Evolutionary conservation across 2,888 invertebrate genomes (phyloP).

Genomic region (Tribolium freemani): DNA sequence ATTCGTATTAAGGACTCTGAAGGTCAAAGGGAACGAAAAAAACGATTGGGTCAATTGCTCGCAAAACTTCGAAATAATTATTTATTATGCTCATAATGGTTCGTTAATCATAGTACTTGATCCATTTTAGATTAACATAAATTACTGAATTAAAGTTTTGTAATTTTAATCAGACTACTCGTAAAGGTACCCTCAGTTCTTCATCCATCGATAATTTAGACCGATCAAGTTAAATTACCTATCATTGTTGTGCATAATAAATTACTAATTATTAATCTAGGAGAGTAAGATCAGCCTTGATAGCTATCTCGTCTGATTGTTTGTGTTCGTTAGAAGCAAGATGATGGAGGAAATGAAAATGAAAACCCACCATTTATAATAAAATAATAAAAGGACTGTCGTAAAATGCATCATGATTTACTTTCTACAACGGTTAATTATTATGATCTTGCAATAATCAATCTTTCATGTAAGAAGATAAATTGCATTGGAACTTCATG

Average conservation of each 20-base stretch:
- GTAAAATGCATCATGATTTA: slow-evolving; percentile 18
- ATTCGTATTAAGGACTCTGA: background rate
- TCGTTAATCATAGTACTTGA: no score
- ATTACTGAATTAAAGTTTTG: background rate
- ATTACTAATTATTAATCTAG: slow-evolving; percentile 20
- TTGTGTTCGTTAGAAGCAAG: background rate
- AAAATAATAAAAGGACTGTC: slow-evolving; percentile 18
- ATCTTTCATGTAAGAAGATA: slow-evolving; percentile 19
- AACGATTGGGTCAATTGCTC: no score
- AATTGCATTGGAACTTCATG: background rate
- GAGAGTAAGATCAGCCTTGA: background rate
- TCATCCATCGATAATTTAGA: background rate
- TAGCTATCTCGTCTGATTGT: slow-evolving; percentile 11
- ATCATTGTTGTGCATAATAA: slow-evolving; percentile 25
- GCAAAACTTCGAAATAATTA: no score
- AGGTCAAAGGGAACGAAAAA: background rate
- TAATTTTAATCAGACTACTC: background rate
- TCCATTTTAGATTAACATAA: no score
- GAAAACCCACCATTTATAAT: slow-evolving; percentile 10
- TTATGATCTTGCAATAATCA: slow-evolving; percentile 23
- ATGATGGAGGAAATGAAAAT: slow-evolving; percentile 22
- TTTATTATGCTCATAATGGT: no score
- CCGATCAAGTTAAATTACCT: slow-evolving; percentile 13
- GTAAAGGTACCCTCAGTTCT: no score
- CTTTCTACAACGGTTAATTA: slow-evolving; percentile 26